Conservation (phyloP, 2,888 invertebrate species). For the Scaptomyza caliginosa region DNA sequence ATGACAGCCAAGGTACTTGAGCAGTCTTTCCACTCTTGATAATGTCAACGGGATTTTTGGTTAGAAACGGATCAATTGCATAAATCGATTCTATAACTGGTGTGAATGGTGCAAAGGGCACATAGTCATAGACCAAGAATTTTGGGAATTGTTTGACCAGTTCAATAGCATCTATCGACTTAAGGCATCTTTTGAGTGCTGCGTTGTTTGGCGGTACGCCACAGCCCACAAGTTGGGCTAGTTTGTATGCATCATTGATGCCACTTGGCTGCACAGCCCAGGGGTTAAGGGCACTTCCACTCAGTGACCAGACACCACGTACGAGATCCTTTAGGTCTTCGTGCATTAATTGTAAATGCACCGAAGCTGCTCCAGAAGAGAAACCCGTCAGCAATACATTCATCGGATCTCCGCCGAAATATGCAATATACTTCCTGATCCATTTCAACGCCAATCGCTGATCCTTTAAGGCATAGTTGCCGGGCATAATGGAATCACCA, state of each 20-base stretch:
- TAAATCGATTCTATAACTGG: conserved; percentile 87
- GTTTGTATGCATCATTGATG: conserved; percentile 86
- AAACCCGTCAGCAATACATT: conserved; percentile 88
- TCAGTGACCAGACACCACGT: conserved; percentile 85
- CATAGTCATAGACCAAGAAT: conserved; percentile 86
- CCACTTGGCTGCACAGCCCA: conserved; percentile 85
- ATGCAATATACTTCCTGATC: conserved; percentile 76
- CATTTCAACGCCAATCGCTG: conserved; percentile 56
- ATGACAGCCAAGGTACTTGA: conserved; percentile 89
- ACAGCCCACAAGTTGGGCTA: conserved; percentile 88
- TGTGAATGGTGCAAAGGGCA: conserved; percentile 89
- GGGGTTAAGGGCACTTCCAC: conserved; percentile 88
- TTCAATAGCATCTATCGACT: conserved; percentile 12
- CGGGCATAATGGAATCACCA: conserved; percentile 87
- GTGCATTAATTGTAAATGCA: conserved; percentile 90
- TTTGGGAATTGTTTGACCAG: conserved; percentile 29
- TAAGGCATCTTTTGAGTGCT: conserved; percentile 84
- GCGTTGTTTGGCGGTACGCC: conserved; percentile 84
- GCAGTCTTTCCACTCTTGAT: conserved; percentile 86
- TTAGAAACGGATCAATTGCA: conserved; percentile 74
- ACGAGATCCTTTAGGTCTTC: conserved; percentile 79
- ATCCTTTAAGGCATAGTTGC: conserved; percentile 57
- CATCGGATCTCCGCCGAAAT: conserved; percentile 84
- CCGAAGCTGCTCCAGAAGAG: conserved; percentile 91
- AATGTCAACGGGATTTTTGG: conserved; percentile 85